Evolutionary conservation across 2,888 invertebrate species (phyloP), one percentile per base, ranked within the genome.

Genomic region (Coleophora deauratella): DNA sequence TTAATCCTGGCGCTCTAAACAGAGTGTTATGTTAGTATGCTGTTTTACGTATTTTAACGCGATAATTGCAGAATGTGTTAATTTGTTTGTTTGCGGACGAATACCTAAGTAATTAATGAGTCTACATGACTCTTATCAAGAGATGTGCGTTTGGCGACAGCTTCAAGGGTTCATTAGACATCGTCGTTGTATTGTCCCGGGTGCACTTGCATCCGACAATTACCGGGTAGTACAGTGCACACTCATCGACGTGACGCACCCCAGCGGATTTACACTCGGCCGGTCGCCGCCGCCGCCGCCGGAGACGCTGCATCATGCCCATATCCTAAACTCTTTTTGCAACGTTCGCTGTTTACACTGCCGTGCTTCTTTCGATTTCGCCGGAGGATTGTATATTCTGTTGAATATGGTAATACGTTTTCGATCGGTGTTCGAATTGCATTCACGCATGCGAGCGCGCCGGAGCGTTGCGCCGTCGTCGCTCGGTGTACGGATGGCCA

Each of bases 371-470:
- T 53, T 56, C 69, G 72, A 74, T 77, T 76, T 76, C 74, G 75
- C 76, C 62, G 63, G 62, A 56, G 53, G 50, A 64, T 69, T 67
- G 66, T 61, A 65, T 66, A 73, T 74, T 70, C 71, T 69, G 63
- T 62, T 59, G 57, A 59, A 63, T 72, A 74, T 74, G 70, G 63
- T 66, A 73, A 70, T 71, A 59, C 54, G 62, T 66, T 67, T 75
- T 71, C 63, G 60, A 68, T 68, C 56, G 59, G 54, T 52, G 55
- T 52, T 55, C 59, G 59, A 61, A 63, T 63, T 66, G 70, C 72
- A 66, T 65, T 64, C 66, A 64, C 66, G 72, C 70, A 65, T 59
- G 66, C 62, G 57, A 54, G 60, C 42, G 64, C 46, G 58, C 43
- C 59, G 62, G 54, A 63, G 65, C 72, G 70, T 57, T 57, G 57